Percentiles rank a stretch among this genome's conserved stretches.
phyloP scores from a whole-genome alignment of 92 coral and sea anemone genomes.

The Parazoanthus darwini region DNA sequence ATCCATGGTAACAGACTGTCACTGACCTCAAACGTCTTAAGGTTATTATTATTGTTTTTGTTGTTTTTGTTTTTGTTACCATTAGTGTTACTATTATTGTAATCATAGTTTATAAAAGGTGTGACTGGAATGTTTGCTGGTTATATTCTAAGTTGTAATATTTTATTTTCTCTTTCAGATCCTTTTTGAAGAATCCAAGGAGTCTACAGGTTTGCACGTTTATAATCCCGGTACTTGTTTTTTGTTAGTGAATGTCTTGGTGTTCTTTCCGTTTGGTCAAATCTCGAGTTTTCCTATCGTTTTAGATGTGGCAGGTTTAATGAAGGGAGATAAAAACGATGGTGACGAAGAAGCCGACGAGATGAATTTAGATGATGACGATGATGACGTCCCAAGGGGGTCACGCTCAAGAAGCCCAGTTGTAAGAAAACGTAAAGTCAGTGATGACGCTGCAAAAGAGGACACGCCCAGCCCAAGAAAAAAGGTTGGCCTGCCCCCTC shows the following conservation, averaged over 20 bases:
- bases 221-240: not conserved
- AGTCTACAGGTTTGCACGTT: conserved; percentile 65
- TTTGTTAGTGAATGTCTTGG: not conserved
- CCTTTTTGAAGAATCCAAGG: conserved; percentile 80
- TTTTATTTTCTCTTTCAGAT: conserved; percentile 48
- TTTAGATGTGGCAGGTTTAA: conserved; percentile 14
- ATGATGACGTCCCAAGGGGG: conserved; percentile 29
- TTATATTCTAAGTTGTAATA: not conserved
- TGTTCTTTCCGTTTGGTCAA: not conserved
- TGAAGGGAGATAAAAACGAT: conserved; percentile 21
- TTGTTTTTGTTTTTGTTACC: not conserved
- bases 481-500: not conserved
- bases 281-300: not conserved
- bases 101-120: not conserved
- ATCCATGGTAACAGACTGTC: too few relatives aligned
- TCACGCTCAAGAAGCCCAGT: conserved; percentile 41
- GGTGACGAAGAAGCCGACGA: too few relatives aligned
- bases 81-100: not conserved
- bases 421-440: conserved; percentile 27
- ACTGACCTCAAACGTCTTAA: too few relatives aligned
- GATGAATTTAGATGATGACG: not conserved
- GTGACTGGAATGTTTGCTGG: not conserved
- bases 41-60: too few relatives aligned
- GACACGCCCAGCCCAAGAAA: conserved; percentile 12
- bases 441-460: conserved; percentile 8